Base-by-base conservation (phyloP, 2,888 invertebrate species). In the Barypeithes pellucidus region DNA sequence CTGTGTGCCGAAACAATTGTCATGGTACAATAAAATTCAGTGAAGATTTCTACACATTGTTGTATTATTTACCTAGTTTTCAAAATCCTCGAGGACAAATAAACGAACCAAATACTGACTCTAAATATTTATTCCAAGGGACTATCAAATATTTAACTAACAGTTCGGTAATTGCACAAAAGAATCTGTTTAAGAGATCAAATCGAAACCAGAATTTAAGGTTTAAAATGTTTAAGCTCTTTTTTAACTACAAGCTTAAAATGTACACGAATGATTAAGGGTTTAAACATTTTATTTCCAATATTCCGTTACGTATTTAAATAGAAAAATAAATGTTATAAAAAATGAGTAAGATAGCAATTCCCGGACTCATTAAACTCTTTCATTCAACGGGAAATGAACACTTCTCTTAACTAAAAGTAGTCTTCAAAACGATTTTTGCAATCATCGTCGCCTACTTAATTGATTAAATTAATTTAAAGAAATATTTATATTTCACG, bases 391-490 rank as follows among this genome's bases (percentile, higher is more conserved):
- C 2, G 11, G 12, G 1, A 18, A 57, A 57, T 33, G 9, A 57
- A 57, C n/a, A 16, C 18, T 57, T 33, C 11, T 33, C 12, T 33
- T 57, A 57, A 57, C 33, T 57, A 57, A 57, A 33, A 52, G 33
- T 29, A 57, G 11, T 18, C 33, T 33, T 16, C 7, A 33, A 24
- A 57, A 57, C 18, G n/a, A 57, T 33, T 33, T 36, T 18, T 16
- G n/a, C 18, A 57, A 57, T 7, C 52, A 54, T 18, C 7, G 54
- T 57, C 54, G 4, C 22, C 33, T 57, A 57, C 33, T 57, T 57
- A 36, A n/a, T n/a, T n/a, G n/a, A n/a, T n/a, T 16, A 33, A 29
- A 52, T 52, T 52, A 29, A 52, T 9, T 33, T 16, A 54, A 47
- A 47, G 2, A 33, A 22, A 47, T 18, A 8, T 9, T 3, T 50